Percentiles rank a stretch among this genome's conserved stretches.
These are phyloP conservation scores for Poecile montanus DNA, from an alignment of 2,797 vertebrate species.

Conservation along the genomic window DNA sequence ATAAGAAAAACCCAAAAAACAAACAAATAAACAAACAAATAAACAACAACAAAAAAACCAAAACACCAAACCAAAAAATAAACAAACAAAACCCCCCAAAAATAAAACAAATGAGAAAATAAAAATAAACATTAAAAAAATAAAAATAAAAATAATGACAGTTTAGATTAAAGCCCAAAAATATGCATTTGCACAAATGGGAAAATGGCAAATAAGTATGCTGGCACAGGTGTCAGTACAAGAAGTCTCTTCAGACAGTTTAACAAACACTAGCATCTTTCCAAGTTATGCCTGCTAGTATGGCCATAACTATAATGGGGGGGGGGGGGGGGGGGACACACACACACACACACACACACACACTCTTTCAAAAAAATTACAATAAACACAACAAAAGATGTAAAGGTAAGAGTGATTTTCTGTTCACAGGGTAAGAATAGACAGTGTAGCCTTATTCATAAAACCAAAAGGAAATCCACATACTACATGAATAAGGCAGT, in stretches of 20 bases:
- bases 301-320: neutral
- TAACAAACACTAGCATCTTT: neutral
- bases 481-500: neutral
- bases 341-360: neutral
- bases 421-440: neutral
- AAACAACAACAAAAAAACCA: too few relatives aligned
- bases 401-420: neutral
- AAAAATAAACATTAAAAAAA: neutral
- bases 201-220: neutral
- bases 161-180: neutral
- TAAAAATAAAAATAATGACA: neutral
- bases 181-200: neutral
- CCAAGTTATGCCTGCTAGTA: neutral
- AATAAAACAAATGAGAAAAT: accelerated
- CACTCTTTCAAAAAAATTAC: neutral
- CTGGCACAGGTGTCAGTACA: neutral
- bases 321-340: too few relatives aligned
- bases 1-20: neutral
- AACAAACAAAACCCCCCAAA: too few relatives aligned
- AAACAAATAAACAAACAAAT: too few relatives aligned
- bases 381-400: neutral
- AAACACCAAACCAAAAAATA: neutral
- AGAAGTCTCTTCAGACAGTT: neutral
- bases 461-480: neutral
- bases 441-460: neutral